Base-by-base conservation (phyloP, 1,140 invertebrate species). In the Belonocnema kinseyi region DNA sequence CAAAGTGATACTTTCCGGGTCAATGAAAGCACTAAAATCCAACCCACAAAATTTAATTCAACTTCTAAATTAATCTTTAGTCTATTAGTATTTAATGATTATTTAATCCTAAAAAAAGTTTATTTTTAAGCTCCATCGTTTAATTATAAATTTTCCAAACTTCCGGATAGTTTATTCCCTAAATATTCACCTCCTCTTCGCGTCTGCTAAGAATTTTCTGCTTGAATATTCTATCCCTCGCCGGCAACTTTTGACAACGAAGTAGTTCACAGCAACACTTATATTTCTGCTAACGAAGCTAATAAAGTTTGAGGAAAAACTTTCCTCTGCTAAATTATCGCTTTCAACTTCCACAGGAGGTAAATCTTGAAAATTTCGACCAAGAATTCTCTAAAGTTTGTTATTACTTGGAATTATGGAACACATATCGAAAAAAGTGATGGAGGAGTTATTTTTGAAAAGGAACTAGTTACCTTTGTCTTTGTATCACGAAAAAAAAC, bases 161-260 rank as follows among this genome's bases (percentile, higher is more conserved):
- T 66, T 16, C 16, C 2, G 11, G 13, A 40, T 46, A 66, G 14
- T 66, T 66, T 66, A 13, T 16, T 14, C 26, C 10, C 33, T 66
- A 66, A 66, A 66, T 66, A n/a, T 66, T 4, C n/a, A 46, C 61
- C 33, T 66, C 33, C n/a, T 46, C 26, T 33, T n/a, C 16, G 26
- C 13, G 16, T n/a, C 73, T 33, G 21, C 19, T 17, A 26, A 54
- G 33, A 51, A 75, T 61, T 75, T 75, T 46, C 56, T 16, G n/a
- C 53, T 75, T 11, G 73, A 75, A 75, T 75, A 75, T 75, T 61
- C 73, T 58, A 61, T 26, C 54, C 61, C 8, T 54, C 50, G 17
- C 54, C 21, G 40, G 40, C 26, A 74, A 74, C 21, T 74, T 74
- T 74, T 58, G 73, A 21, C 73, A 74, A 56, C 14, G 40, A 74